Percentiles rank a stretch among this genome's conserved stretches.
Evolutionary conservation across 2,113 vertebrate genomes (phyloP).

Genomic region (Hippopotamus amphibius): DNA sequence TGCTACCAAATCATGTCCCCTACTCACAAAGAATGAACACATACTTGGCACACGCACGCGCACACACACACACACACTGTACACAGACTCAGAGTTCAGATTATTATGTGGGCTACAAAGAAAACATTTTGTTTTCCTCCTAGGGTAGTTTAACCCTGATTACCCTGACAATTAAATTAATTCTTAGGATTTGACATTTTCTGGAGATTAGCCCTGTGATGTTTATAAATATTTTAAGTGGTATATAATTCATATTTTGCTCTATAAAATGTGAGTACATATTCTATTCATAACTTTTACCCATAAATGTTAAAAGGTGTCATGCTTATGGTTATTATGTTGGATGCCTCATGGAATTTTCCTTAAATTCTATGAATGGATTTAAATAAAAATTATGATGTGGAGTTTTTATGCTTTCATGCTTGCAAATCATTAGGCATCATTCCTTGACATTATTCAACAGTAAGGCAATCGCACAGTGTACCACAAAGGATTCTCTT

Average conservation of each 20-base stretch:
- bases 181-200: not conserved
- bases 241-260: not conserved
- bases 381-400: conserved; percentile 32
- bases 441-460: not conserved
- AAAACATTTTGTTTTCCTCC: not conserved
- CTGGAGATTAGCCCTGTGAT: not conserved
- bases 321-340: not conserved
- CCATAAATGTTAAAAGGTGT: not conserved
- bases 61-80: not conserved
- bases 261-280: not conserved
- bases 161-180: not conserved
- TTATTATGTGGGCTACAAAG: not conserved
- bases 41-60: too few relatives aligned
- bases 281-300: not conserved
- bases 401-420: not conserved
- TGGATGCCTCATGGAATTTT: not conserved
- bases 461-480: not conserved
- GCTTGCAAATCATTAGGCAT: not conserved
- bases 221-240: not conserved
- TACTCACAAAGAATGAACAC: not conserved
- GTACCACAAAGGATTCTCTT: not conserved
- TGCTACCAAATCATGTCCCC: not conserved
- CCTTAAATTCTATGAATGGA: not conserved
- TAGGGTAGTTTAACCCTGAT: not conserved
- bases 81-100: not conserved